These are phyloP conservation scores for Hippoglossus stenolepis DNA, from an alignment of 2,113 vertebrate genomes.

Conservation along the genomic window DNA sequence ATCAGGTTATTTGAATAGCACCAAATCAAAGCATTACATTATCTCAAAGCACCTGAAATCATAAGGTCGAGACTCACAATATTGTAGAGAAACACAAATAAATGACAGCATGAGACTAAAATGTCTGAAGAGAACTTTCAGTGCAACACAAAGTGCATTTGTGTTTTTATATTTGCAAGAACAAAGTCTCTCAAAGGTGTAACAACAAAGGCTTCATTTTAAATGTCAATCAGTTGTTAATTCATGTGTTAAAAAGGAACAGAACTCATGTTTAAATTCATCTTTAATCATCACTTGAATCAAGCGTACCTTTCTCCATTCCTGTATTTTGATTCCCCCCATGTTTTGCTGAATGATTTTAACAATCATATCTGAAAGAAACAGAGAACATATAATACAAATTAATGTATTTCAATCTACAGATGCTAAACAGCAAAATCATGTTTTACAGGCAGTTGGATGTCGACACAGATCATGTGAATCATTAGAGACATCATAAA, in stretches of 20 bases:
- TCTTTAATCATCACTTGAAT: not conserved
- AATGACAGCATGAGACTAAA: too few species aligned
- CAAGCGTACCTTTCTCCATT: slow-evolving; percentile 79
- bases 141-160: too few species aligned
- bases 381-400: not conserved
- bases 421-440: not conserved
- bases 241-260: not conserved
- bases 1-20: too few species aligned
- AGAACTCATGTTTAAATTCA: not conserved
- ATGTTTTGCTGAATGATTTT: slow-evolving; percentile 80
- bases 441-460: slow-evolving; percentile 2
- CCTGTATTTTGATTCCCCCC: slow-evolving; percentile 79
- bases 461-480: slow-evolving; percentile 34
- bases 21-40: too few species aligned
- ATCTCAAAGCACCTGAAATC: too few species aligned
- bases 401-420: not conserved
- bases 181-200: not conserved
- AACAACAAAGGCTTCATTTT: not conserved
- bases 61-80: too few species aligned
- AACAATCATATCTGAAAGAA: slow-evolving; percentile 77
- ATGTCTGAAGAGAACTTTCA: too few species aligned
- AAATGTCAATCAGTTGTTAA: not conserved
- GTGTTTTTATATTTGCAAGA: not conserved
- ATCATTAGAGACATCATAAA: not conserved
- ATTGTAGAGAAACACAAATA: too few species aligned